phyloP scores from a whole-genome alignment of 1,140 invertebrate species.

The Trichonephila clavata region DNA sequence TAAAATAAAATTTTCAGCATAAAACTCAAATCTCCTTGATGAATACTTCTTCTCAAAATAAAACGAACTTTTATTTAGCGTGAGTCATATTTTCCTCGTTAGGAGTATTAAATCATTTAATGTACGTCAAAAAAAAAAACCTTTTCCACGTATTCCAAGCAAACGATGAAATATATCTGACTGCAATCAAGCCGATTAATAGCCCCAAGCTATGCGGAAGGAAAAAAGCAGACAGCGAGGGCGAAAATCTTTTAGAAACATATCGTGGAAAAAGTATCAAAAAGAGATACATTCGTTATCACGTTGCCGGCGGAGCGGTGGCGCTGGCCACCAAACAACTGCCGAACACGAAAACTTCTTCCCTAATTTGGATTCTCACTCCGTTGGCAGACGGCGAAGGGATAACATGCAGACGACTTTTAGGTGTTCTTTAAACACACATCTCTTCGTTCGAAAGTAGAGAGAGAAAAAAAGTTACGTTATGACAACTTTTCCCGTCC shows the following conservation, averaged over 20 bases:
- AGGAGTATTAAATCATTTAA: too few relatives aligned
- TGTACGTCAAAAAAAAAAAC: neutral
- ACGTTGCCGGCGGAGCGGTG: neutral
- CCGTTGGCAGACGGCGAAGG: neutral
- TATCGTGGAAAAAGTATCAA: constrained; percentile 12
- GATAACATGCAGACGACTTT: neutral
- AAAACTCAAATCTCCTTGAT: neutral
- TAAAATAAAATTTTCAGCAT: neutral
- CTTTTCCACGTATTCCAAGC: neutral
- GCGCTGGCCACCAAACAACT: constrained; percentile 9
- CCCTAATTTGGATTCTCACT: neutral
- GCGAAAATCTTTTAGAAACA: neutral
- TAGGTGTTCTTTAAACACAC: neutral
- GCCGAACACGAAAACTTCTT: neutral
- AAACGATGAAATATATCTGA: neutral
- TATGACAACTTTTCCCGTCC: constrained; percentile 3
- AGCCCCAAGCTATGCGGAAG: neutral
- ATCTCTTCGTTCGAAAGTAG: neutral
- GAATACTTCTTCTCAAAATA: neutral
- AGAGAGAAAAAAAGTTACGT: neutral
- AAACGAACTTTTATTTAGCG: neutral
- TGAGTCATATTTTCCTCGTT: too few relatives aligned
- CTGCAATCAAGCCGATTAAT: neutral
- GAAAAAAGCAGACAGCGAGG: neutral
- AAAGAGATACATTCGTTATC: neutral